Percentiles rank a stretch among this genome's conserved stretches.
Conservation (phyloP, 2,113 vertebrate species). For the Ochotona princeps region DNA sequence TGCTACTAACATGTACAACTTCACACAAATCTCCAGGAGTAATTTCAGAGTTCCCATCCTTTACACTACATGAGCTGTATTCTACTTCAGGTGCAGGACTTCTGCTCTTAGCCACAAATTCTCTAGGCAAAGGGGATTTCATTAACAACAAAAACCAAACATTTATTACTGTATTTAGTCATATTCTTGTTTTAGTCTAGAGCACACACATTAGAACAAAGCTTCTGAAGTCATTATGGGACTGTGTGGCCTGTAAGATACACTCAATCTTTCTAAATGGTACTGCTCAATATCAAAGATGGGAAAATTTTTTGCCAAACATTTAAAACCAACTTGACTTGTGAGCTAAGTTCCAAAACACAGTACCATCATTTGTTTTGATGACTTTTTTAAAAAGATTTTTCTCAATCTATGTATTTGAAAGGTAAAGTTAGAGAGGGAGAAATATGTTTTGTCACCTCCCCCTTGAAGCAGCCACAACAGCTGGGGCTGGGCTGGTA, state of each 20-base stretch:
- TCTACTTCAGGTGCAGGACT: neutral
- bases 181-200: neutral
- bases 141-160: neutral
- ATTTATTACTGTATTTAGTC: neutral
- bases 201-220: neutral
- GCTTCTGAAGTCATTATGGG: neutral
- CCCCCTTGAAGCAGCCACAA: too few species aligned
- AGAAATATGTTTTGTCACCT: too few species aligned
- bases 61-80: neutral
- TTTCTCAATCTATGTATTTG: too few species aligned
- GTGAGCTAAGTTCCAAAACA: neutral
- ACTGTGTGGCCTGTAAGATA: neutral
- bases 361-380: neutral
- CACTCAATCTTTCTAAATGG: neutral
- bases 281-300: neutral
- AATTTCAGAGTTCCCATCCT: neutral
- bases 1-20: neutral
- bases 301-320: neutral
- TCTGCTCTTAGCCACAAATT: neutral
- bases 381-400: neutral
- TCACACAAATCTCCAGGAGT: neutral
- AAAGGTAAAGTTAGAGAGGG: too few species aligned
- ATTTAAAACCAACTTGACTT: neutral
- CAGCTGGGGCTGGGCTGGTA: too few species aligned
- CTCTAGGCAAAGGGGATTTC: neutral